Percentiles rank a stretch among this genome's conserved stretches.
These are phyloP conservation scores for Perodicticus potto DNA, from an alignment of 2,797 vertebrate genomes.

Conservation along the genomic window DNA sequence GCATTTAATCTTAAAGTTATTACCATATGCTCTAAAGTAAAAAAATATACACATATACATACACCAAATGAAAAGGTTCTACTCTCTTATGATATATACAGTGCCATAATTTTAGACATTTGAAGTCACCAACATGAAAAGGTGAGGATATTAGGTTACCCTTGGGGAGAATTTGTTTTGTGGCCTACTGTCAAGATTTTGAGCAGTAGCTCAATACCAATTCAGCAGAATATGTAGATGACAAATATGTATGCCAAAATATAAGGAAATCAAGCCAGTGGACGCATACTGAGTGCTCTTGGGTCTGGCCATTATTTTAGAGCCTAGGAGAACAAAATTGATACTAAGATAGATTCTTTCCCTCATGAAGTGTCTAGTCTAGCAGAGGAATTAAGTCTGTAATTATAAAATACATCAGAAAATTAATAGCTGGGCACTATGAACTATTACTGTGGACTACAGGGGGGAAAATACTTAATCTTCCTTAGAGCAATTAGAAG, in stretches of 20 bases:
- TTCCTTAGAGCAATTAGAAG: neutral
- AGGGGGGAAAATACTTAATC: neutral
- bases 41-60: neutral
- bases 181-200: neutral
- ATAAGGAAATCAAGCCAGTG: neutral
- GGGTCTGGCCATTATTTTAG: neutral
- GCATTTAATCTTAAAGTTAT: conserved; percentile 61
- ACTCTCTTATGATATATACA: neutral
- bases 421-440: neutral
- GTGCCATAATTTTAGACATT: neutral
- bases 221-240: conserved; percentile 7
- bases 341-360: neutral
- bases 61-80: neutral
- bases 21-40: conserved; percentile 42
- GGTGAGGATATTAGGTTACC: neutral
- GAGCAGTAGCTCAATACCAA: neutral
- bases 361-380: neutral
- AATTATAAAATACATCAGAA: neutral
- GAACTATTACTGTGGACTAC: neutral
- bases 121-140: neutral
- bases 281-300: neutral
- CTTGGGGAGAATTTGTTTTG: neutral
- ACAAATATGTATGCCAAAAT: neutral
- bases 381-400: neutral
- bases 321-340: neutral